Base-by-base conservation (phyloP, 2,113 vertebrate genomes). In the Syngnathus floridae region DNA sequence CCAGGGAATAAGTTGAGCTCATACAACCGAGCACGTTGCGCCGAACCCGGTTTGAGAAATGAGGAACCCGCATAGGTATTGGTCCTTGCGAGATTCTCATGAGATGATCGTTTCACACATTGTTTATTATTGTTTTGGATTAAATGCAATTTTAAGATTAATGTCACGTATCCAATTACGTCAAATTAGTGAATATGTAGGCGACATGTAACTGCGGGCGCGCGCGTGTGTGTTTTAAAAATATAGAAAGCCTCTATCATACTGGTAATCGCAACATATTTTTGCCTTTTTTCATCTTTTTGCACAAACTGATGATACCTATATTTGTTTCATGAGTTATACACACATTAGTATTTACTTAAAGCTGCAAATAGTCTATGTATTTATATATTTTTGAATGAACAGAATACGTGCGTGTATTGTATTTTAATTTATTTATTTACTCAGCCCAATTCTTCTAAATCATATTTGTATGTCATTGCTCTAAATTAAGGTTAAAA, bases 1-100 rank as follows among this genome's bases (percentile, higher is more conserved):
- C 61, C 36, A 19, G 76, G 72, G 71, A 72, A 80, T 55, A 65
- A 64, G 19, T 59, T 73, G 65, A 22, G 69, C 67, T 74, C 76
- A 65, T 65, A 59, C 31, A 48, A 36, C 64, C 74, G 57, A 38
- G 36, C 57, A 26, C 51, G 48, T 51, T 68, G 71, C 66, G 70
- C 64, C 35, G 66, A 66, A 62, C 45, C 37, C 43, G 62, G 56
- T 48, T 37, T 59, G 63, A 21, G 65, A 67, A 62, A 60, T 37
- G 14, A 48, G 58, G 66, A 60, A 67, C 45, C 26, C 41, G 41
- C 37, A 70, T 46, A 11, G 5, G 5, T 43, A 6, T 37, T 62
- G 12, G 52, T 49, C 1, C 56, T 65, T 67, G 35, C 16, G 17
- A 8, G 31, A 36, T 62, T 58, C 52, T 65, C 63, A 16, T 16